phyloP scores from a whole-genome alignment of 2,888 invertebrate species.

The Carpatolechia fugitivella region DNA sequence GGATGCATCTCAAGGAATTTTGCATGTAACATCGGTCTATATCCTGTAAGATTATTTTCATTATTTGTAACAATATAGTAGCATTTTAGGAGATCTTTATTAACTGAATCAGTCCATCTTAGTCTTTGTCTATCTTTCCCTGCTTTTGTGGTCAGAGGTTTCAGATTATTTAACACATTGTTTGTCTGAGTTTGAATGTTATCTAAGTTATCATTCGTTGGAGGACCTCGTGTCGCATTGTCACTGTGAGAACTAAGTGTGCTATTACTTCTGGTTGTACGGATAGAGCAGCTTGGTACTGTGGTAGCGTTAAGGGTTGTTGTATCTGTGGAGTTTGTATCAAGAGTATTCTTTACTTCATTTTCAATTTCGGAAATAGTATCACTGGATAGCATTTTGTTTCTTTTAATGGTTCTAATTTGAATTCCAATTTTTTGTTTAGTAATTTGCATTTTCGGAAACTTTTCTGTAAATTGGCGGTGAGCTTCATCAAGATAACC shows the following conservation, averaged over 20 bases:
- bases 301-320: too few species aligned
- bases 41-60: too few species aligned
- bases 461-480: neutral
- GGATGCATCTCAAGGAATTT: too few species aligned
- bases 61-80: too few species aligned
- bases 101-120: neutral
- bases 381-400: neutral
- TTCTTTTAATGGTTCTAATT: neutral
- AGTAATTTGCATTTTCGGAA: neutral
- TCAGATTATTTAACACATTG: neutral
- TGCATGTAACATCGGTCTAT: too few species aligned
- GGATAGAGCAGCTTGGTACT: neutral
- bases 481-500: neutral
- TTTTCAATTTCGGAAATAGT: neutral
- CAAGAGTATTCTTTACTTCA: neutral
- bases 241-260: neutral
- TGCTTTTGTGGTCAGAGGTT: neutral
- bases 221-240: neutral
- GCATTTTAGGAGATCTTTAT: neutral
- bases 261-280: too few species aligned
- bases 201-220: neutral
- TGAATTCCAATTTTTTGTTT: neutral
- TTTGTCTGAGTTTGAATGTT: neutral
- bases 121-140: neutral
- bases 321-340: too few species aligned